These are phyloP conservation scores for Trachelus stipa DNA, from an alignment of 2,888 invertebrate genomes.

Conservation along the genomic window DNA sequence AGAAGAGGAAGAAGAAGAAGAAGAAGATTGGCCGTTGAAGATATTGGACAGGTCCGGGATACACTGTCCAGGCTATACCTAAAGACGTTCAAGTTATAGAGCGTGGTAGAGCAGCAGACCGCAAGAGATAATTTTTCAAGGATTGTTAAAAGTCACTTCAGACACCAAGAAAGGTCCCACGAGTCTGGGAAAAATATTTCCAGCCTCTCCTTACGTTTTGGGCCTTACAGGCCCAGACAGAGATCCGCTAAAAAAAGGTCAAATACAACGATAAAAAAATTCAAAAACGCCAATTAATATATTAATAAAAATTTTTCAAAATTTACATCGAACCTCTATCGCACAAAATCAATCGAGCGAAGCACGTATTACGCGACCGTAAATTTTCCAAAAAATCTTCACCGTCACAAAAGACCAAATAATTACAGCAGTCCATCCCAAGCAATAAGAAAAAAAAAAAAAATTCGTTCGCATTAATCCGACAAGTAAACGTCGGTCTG, in stretches of 20 bases:
- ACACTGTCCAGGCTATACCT: slow-evolving; percentile 53
- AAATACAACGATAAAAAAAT: no score
- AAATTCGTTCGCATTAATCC: neutral
- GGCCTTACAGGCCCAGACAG: neutral
- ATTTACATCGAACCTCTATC: neutral
- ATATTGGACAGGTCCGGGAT: slow-evolving; percentile 43
- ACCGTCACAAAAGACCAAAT: neutral
- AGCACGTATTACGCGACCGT: neutral
- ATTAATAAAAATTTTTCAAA: neutral
- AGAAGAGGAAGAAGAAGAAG: slow-evolving; percentile 15
- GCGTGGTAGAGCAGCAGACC: slow-evolving; percentile 24
- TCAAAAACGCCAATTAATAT: no score
- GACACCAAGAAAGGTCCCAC: slow-evolving; percentile 13
- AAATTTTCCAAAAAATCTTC: neutral
- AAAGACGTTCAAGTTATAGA: neutral
- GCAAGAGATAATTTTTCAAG: slow-evolving; percentile 49
- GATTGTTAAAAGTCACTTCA: slow-evolving; percentile 56
- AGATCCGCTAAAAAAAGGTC: neutral
- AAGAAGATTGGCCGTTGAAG: slow-evolving; percentile 30
- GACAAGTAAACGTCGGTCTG: neutral
- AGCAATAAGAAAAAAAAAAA: neutral
- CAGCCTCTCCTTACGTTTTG: neutral
- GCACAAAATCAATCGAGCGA: neutral
- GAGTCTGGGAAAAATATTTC: slow-evolving; percentile 42
- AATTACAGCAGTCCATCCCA: neutral